Evolutionary conservation across 2,888 invertebrate species (phyloP), one percentile per base, ranked within the genome.

Genomic region (Eutolmus rufibarbis): DNA sequence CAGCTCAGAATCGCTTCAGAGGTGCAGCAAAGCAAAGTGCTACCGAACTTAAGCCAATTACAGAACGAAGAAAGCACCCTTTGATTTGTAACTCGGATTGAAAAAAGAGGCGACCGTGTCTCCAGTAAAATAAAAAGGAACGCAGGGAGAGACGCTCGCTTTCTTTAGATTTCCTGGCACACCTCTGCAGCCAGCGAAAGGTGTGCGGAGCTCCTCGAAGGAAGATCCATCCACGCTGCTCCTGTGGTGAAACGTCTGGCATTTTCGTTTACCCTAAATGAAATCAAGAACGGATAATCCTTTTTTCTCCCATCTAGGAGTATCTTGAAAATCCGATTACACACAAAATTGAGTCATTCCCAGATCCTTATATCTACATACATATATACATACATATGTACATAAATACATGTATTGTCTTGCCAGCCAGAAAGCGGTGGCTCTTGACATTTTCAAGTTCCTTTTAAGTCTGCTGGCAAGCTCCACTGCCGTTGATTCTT

Each of bases 301-400:
- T 81, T 81, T 81, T 81, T 56, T 81, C 46, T 56, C 31, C 23
- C 19, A 81, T 81, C 81, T 28, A 43, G 31, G 81, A 81, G 81
- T 81, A 81, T 81, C 81, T 14, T 31, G 81, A 56, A 81, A 81
- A 81, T 81, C 81, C 56, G 81, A 81, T 81, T 81, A 81, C 81
- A 81, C 57, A 81, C 81, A 81, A 81, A 81, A 81, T 81, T 81
- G 51, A 81, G 81, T 81, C 81, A 56, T 81, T 81, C 81, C 16
- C 57, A 9, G 28, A 81, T 81, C 81, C n/a, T 81, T 81, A 51
- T 81, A n/a, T n/a, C n/a, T n/a, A n/a, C n/a, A n/a, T n/a, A n/a
- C n/a, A n/a, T n/a, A n/a, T n/a, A n/a, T n/a, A n/a, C n/a, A n/a
- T n/a, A n/a, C n/a, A n/a, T n/a, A n/a, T n/a, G n/a, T n/a, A n/a